Evolutionary conservation across 2,797 vertebrate genomes (phyloP), one percentile per base, ranked within the genome.

Genomic region (Dipus sagitta): DNA sequence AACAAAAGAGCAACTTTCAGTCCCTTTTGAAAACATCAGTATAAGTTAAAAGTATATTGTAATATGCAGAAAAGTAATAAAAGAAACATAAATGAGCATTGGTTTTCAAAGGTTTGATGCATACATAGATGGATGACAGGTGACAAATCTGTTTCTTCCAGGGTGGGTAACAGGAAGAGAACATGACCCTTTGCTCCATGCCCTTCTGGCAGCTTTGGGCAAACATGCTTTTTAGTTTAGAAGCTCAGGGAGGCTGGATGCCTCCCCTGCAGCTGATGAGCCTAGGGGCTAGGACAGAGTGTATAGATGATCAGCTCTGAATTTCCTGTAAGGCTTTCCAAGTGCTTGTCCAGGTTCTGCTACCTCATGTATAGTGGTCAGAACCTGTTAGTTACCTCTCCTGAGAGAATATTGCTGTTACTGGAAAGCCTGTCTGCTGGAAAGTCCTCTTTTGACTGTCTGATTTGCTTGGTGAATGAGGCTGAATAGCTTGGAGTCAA

Each of bases 1-100:
- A 92, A 86, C n/a, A 95, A 95, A 76, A 91, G 70, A 72, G 54
- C n/a, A 38, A 14, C 30, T 34, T 86, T 11, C 6, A 11, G 72
- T 94, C 58, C 58, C 86, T 93, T 91, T 91, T 84, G 24, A 60
- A 96, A 95, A 89, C 23, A 80, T 89, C 28, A 62, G 20, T 74
- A 84, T 78, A 87, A 54, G 86, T 92, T 91, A 71, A 9, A 96
- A 86, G 34, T 88, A 72, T 67, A 17, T 75, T 94, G 81, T 88
- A 90, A 38, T 70, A 78, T 85, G n/a, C 24, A n/a, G 86, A 74
- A 71, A n/a, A 81, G 14, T 91, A 64, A 30, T 82, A 80, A 91
- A 92, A 38, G 38, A 90, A 67, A 7, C 14, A 79, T 52, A 93
- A 90, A 78, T 60, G 26, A 58, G 78, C 32, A 21, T 34, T 71